phyloP scores from a whole-genome alignment of 1,140 invertebrate species.

The Nymphalis io region DNA sequence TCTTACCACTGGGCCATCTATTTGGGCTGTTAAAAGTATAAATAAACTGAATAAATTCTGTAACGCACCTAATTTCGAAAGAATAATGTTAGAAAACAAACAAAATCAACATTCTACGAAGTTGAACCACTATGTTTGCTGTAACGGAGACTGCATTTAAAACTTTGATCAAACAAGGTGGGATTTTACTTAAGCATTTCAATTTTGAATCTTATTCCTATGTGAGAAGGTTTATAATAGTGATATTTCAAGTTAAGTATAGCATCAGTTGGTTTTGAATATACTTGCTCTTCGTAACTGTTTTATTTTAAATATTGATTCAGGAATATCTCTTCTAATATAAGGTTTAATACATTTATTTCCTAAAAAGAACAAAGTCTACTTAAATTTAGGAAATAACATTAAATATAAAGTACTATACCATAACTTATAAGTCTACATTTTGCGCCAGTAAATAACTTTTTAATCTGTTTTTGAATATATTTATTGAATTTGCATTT shows the following conservation, averaged over 20 bases:
- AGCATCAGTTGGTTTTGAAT: neutral
- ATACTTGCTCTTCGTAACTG: neutral
- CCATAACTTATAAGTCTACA: no score
- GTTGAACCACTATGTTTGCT: constrained; percentile 22
- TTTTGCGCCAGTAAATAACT: no score
- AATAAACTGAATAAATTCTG: neutral
- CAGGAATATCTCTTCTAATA: neutral
- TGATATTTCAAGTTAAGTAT: neutral
- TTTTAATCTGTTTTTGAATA: no score
- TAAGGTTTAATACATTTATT: no score
- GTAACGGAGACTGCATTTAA: constrained; percentile 11
- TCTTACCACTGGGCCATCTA: no score
- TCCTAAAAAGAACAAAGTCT: no score
- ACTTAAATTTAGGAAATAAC: no score
- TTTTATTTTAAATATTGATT: constrained; percentile 7
- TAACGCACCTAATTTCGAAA: constrained; percentile 12
- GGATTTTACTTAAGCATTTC: neutral
- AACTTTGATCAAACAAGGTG: constrained; percentile 17
- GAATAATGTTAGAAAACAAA: constrained; percentile 13
- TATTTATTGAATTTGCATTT: no score
- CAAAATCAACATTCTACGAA: constrained; percentile 10
- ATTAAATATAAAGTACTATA: no score
- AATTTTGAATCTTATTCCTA: constrained; percentile 7
- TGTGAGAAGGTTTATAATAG: constrained; percentile 8
- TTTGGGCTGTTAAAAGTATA: no score